These are phyloP conservation scores for Cettia cetti DNA, from an alignment of 2,113 vertebrate species.

Conservation along the genomic window DNA sequence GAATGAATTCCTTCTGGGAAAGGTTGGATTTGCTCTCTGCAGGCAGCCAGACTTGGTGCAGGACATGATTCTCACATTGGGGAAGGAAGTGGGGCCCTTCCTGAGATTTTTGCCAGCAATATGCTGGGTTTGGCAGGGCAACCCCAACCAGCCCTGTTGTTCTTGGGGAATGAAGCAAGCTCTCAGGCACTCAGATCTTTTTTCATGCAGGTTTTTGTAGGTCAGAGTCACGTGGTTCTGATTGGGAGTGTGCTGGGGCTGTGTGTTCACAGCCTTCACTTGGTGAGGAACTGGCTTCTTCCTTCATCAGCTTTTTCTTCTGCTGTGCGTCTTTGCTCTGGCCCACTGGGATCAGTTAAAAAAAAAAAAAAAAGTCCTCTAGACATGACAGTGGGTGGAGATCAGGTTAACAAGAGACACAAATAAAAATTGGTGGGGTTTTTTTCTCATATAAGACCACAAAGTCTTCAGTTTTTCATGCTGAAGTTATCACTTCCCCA, in stretches of 20 bases:
- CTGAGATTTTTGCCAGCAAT: not conserved
- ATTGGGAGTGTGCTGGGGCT: not conserved
- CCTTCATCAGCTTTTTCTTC: not conserved
- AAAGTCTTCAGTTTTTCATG: not conserved
- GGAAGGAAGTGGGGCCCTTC: not conserved
- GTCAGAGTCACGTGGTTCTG: not conserved
- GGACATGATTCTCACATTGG: not conserved
- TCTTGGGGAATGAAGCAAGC: not conserved
- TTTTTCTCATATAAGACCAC: not conserved
- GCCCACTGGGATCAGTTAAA: not conserved
- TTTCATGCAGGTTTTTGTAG: not conserved
- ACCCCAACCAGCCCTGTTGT: not conserved
- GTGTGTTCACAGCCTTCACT: not conserved
- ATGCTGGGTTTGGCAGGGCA: not conserved
- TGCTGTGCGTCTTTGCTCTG: not conserved
- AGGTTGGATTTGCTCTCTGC: not conserved
- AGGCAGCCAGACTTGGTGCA: not conserved
- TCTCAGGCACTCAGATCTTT: not conserved
- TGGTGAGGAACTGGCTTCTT: not conserved
- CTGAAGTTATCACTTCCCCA: accelerated
- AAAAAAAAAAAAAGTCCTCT: not conserved
- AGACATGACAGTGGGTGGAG: not conserved
- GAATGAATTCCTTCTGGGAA: not conserved
- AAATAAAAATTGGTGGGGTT: not conserved
- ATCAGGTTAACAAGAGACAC: not conserved